Evolutionary conservation across 2,797 vertebrate species (phyloP).

Genomic region (Chrysolophus pictus): DNA sequence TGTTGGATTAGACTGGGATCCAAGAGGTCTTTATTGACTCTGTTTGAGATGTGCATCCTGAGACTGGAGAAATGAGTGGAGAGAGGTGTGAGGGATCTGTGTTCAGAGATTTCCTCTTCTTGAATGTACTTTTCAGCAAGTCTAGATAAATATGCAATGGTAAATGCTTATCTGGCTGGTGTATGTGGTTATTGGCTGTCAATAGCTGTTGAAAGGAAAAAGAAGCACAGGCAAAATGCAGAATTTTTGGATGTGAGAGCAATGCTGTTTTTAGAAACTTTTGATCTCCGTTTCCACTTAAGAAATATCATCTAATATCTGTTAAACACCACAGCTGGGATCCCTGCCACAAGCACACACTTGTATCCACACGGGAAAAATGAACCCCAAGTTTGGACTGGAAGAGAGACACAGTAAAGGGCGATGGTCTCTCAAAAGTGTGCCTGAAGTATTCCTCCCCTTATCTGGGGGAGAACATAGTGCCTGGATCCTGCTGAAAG

Average conservation of each 20-base stretch:
- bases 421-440: neutral
- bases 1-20: neutral
- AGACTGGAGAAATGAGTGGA: neutral
- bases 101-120: neutral
- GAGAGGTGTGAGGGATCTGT: neutral
- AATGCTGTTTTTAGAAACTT: neutral
- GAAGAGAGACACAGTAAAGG: neutral
- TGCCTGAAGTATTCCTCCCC: neutral
- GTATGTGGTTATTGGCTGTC: neutral
- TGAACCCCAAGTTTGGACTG: accelerated
- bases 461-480: neutral
- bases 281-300: neutral
- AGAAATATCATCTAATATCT: neutral
- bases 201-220: slow-evolving; percentile 18
- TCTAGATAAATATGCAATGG: neutral
- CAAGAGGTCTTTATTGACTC: neutral
- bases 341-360: accelerated
- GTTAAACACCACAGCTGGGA: neutral
- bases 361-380: accelerated
- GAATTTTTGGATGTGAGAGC: neutral
- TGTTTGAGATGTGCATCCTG: neutral
- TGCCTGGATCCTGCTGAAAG: neutral
- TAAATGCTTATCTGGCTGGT: slow-evolving; percentile 1
- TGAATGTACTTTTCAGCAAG: neutral
- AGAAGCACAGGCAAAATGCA: accelerated